Evolutionary conservation across 2,113 vertebrate species (phyloP).

Genomic region (Zootoca vivipara): DNA sequence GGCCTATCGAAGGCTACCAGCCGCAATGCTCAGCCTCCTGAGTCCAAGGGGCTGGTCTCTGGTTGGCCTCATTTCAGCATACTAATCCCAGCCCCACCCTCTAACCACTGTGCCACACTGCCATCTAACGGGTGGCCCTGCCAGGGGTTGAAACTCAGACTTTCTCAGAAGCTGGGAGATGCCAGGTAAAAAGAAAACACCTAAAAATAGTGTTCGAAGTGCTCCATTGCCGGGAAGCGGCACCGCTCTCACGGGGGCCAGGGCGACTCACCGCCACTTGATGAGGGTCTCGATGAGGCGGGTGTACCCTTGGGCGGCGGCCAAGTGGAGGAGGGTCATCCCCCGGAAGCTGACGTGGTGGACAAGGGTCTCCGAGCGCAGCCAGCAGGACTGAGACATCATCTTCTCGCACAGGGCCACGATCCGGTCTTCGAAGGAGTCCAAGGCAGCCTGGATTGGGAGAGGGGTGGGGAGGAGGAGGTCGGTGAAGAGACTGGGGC

Average conservation of each 20-base stretch:
- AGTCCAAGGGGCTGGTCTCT: too few relatives aligned
- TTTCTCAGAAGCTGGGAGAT: too few relatives aligned
- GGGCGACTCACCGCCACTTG: slow-evolving; percentile 80
- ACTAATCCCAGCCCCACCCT: too few relatives aligned
- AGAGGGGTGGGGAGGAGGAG: too few relatives aligned
- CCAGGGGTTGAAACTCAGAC: too few relatives aligned
- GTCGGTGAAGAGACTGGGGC: too few relatives aligned
- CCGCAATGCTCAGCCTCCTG: too few relatives aligned
- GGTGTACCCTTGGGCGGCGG: slow-evolving; percentile 89
- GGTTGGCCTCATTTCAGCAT: too few relatives aligned
- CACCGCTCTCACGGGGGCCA: neutral
- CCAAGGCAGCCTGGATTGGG: slow-evolving; percentile 57
- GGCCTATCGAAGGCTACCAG: too few relatives aligned
- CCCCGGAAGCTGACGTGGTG: slow-evolving; percentile 85
- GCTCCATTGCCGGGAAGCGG: neutral
- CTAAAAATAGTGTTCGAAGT: neutral
- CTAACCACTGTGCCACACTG: too few relatives aligned
- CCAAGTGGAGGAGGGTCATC: slow-evolving; percentile 91
- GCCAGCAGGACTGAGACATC: slow-evolving; percentile 80
- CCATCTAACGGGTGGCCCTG: too few relatives aligned
- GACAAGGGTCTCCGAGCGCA: slow-evolving; percentile 71
- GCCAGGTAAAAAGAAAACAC: neutral
- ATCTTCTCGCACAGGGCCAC: slow-evolving; percentile 86
- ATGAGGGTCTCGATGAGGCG: slow-evolving; percentile 87
- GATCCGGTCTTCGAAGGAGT: slow-evolving; percentile 87